Conservation (phyloP, 2,113 vertebrate species). For the Scartelaos histophorus region DNA sequence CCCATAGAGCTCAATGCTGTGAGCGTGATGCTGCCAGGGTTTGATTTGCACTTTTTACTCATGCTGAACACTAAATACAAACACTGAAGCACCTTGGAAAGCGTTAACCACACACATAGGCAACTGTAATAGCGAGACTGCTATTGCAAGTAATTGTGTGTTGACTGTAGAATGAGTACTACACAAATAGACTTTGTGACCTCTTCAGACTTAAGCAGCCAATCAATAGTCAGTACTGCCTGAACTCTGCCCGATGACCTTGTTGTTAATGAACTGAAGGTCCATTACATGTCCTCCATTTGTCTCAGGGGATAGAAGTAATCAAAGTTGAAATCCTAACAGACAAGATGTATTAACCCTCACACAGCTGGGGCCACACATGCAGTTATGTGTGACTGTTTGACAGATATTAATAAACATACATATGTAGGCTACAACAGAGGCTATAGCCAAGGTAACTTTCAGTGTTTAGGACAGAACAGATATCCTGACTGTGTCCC, state of each 20-base stretch:
- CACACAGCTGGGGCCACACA: background rate
- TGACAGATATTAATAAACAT: background rate
- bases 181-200: conserved; percentile 12
- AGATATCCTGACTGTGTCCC: background rate
- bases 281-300: conserved; percentile 9
- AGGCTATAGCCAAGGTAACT: background rate
- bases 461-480: background rate
- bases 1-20: conserved; percentile 33
- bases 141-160: background rate
- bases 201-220: background rate
- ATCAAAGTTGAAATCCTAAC: background rate
- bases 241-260: conserved; percentile 52
- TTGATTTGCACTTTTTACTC: conserved; percentile 39
- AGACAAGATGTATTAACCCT: background rate
- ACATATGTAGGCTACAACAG: background rate
- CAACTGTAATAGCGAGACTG: background rate
- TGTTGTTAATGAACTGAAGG: conserved; percentile 32
- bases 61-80: conserved; percentile 12
- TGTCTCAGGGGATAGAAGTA: conserved; percentile 8
- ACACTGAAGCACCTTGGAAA: conserved; percentile 13
- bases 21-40: conserved; percentile 17
- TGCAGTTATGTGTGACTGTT: background rate
- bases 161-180: background rate
- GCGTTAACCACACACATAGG: conserved; percentile 8
- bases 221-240: conserved; percentile 10